Evolutionary conservation across 2,888 invertebrate genomes (phyloP).

Genomic region (Tinea semifulvella): DNA sequence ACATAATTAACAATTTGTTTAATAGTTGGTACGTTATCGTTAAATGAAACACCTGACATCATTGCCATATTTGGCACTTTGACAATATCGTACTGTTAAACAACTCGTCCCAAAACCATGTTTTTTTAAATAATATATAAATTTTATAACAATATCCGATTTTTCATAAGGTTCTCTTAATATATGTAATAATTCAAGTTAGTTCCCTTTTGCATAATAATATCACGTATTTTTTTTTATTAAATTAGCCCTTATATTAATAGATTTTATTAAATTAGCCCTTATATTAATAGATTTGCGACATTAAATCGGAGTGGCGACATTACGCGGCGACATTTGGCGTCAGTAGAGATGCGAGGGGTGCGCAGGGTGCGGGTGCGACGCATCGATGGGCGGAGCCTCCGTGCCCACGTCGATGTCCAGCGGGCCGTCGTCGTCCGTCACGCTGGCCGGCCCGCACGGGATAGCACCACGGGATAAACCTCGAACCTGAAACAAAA

Average conservation of each 20-base stretch:
- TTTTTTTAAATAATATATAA: too few species aligned
- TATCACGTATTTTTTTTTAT: background rate
- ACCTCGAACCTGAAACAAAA: constrained; percentile 15
- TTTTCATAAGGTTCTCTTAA: too few species aligned
- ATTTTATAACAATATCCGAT: too few species aligned
- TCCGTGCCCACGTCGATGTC: constrained; percentile 63
- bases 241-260: constrained; percentile 5
- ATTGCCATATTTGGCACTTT: too few species aligned
- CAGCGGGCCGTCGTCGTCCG: constrained; percentile 48
- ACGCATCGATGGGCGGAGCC: constrained; percentile 33
- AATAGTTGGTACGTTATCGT: too few species aligned
- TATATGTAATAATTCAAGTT: too few species aligned
- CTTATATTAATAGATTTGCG: constrained; percentile 12
- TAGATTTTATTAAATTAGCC: constrained; percentile 11
- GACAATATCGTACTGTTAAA: too few species aligned
- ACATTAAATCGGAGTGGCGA: constrained; percentile 22
- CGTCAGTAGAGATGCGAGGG: constrained; percentile 27
- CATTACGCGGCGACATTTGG: constrained; percentile 20
- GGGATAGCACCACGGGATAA: constrained; percentile 20
- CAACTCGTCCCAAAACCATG: too few species aligned
- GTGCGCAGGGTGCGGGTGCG: constrained; percentile 9
- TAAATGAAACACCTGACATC: too few species aligned
- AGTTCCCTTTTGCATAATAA: too few species aligned
- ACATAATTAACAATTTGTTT: too few species aligned
- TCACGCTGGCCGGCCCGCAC: constrained; percentile 18